Conservation (phyloP, 2,888 invertebrate species). For the Eucera pruinosa region DNA sequence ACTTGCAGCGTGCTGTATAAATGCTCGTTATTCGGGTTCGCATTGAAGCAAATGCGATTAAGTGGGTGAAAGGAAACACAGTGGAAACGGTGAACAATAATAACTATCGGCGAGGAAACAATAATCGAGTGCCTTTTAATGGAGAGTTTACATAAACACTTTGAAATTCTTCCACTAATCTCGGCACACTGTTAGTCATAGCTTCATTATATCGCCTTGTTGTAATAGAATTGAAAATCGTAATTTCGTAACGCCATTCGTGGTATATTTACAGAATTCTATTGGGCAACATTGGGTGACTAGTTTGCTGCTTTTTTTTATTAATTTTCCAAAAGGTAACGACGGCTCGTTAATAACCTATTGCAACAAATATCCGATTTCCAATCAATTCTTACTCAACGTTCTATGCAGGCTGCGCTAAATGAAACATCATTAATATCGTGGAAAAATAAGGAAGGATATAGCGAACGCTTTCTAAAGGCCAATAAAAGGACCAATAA, state of each 20-base stretch:
- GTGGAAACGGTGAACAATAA: neutral
- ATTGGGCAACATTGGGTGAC: neutral
- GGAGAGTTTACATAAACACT: neutral
- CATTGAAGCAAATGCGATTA: neutral
- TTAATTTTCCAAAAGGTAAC: neutral
- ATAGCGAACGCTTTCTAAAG: too few species aligned
- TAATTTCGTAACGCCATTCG: too few species aligned
- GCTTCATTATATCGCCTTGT: too few species aligned
- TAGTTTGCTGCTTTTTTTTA: neutral
- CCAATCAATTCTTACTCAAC: neutral
- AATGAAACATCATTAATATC: neutral
- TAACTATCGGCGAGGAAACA: neutral
- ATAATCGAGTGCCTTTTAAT: slow-evolving; percentile 6
- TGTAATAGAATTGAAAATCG: too few species aligned
- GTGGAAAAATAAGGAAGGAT: too few species aligned
- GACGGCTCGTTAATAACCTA: neutral
- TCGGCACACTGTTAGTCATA: too few species aligned
- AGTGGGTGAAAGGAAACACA: neutral
- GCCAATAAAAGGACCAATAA: too few species aligned
- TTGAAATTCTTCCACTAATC: neutral
- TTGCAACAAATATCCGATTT: neutral
- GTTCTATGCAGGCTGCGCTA: too few species aligned
- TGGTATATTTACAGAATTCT: neutral
- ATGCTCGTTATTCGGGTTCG: slow-evolving; percentile 7
- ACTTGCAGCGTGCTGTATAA: neutral